Evolutionary conservation across 2,113 vertebrate species (phyloP).

Genomic region (Ceyx cyanopectus): DNA sequence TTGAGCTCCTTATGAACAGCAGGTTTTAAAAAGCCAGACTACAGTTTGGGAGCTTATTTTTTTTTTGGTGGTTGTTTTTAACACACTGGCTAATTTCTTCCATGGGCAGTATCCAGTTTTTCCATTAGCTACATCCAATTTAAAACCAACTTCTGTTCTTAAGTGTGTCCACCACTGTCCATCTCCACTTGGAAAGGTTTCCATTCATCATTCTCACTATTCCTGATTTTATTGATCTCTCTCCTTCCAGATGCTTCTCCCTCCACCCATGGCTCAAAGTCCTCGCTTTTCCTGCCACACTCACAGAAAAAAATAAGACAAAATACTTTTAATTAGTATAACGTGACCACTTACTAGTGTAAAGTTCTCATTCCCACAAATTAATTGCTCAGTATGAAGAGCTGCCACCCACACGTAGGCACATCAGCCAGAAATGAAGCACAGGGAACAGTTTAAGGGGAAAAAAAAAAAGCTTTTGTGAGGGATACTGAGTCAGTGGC

Average conservation of each 20-base stretch:
- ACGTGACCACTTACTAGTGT: background rate
- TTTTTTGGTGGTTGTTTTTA: background rate
- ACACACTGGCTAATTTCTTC: conserved; percentile 44
- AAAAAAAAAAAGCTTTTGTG: background rate
- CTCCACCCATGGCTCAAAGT: background rate
- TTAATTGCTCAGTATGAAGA: background rate
- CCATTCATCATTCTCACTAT: background rate
- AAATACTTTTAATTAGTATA: background rate
- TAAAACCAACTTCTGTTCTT: conserved; percentile 14
- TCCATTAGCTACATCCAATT: conserved; percentile 36
- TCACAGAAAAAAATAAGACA: background rate
- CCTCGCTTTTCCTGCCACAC: background rate
- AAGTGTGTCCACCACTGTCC: background rate
- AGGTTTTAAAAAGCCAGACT: background rate
- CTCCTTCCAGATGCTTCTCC: background rate
- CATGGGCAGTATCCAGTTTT: conserved; percentile 28
- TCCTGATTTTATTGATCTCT: background rate
- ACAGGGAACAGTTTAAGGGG: background rate
- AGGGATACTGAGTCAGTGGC: background rate
- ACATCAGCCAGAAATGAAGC: background rate
- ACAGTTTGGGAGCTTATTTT: background rate
- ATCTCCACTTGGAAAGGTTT: background rate
- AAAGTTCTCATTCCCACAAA: background rate
- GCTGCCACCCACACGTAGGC: background rate
- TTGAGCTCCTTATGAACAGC: conserved; percentile 30